A percentile compares a stretch with the other conserved stretches of the same genome.
Conservation (phyloP, 2,888 invertebrate species). For the Aleiodes alternator region DNA sequence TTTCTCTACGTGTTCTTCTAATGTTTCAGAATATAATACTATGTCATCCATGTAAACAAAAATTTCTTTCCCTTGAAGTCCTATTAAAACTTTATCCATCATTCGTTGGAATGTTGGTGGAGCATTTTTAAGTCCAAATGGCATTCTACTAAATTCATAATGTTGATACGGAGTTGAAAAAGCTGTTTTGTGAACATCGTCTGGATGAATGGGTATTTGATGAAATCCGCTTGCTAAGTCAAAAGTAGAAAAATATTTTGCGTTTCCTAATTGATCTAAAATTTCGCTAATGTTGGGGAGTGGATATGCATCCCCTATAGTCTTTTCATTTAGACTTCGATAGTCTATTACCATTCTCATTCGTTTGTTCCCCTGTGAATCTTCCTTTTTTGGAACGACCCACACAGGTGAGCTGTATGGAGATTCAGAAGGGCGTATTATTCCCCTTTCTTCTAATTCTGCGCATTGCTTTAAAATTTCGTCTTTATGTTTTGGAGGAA, state of each 20-base stretch:
- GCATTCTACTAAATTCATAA: constrained; percentile 55
- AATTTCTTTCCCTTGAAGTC: constrained; percentile 33
- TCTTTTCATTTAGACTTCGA: constrained; percentile 46
- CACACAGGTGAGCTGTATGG: too few species aligned
- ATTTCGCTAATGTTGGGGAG: constrained; percentile 49
- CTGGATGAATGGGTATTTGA: constrained; percentile 57
- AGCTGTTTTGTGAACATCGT: constrained; percentile 51
- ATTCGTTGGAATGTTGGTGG: constrained; percentile 65
- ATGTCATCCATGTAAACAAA: constrained; percentile 15
- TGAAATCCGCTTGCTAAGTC: constrained; percentile 58
- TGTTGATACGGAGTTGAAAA: constrained; percentile 52
- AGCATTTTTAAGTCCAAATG: constrained; percentile 58
- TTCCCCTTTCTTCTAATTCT: too few species aligned
- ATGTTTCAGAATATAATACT: constrained; percentile 1
- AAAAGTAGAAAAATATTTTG: constrained; percentile 48
- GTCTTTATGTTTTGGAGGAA: constrained; percentile 12
- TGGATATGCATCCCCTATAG: constrained; percentile 45
- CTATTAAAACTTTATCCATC: constrained; percentile 68
- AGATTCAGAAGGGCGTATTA: too few species aligned
- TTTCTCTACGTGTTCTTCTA: constrained; percentile 25
- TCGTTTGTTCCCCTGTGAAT: constrained; percentile 35
- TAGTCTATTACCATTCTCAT: constrained; percentile 50
- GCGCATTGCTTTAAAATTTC: neutral
- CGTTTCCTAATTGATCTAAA: constrained; percentile 43
- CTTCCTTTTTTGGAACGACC: constrained; percentile 48